These are phyloP conservation scores for Eulithis testata DNA, from an alignment of 2,888 invertebrate species.

Conservation along the genomic window DNA sequence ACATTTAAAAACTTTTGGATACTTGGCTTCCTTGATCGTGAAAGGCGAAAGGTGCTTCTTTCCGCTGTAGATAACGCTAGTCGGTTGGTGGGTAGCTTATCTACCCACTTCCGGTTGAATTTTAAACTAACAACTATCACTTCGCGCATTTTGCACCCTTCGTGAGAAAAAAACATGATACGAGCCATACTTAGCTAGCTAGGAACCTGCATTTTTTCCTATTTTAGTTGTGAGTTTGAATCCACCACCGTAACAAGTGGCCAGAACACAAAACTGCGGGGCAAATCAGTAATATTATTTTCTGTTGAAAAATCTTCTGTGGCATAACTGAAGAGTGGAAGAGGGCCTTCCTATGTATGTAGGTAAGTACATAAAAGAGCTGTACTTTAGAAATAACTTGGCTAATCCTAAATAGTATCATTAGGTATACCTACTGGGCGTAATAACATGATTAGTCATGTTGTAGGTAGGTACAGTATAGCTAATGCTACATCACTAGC, in stretches of 20 bases:
- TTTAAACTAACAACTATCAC: slow-evolving; percentile 13
- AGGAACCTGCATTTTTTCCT: too few relatives aligned
- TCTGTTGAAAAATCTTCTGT: too few relatives aligned
- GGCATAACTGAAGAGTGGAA: too few relatives aligned
- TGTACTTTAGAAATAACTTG: not conserved
- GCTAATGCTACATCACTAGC: slow-evolving; percentile 31
- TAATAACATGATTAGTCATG: slow-evolving; percentile 41
- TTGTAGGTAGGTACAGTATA: slow-evolving; percentile 32
- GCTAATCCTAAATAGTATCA: slow-evolving; percentile 22
- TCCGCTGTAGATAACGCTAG: slow-evolving; percentile 6
- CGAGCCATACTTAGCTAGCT: too few relatives aligned
- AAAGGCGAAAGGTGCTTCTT: slow-evolving; percentile 45
- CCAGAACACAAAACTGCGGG: too few relatives aligned
- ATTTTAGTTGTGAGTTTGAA: too few relatives aligned
- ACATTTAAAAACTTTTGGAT: slow-evolving; percentile 35
- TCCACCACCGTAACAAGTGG: too few relatives aligned
- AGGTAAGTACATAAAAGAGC: too few relatives aligned
- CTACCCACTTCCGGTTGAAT: slow-evolving; percentile 26
- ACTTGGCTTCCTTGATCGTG: slow-evolving; percentile 55
- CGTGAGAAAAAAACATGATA: not conserved
- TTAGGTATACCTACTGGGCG: slow-evolving; percentile 29
- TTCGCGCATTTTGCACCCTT: not conserved
- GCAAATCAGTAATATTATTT: too few relatives aligned
- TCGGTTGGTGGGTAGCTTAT: slow-evolving; percentile 21
- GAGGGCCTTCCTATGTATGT: too few relatives aligned